A percentile compares a stretch with the other conserved stretches of the same genome.
Evolutionary conservation across 2,113 vertebrate species (phyloP).

Genomic region (Bubo scandiacus): DNA sequence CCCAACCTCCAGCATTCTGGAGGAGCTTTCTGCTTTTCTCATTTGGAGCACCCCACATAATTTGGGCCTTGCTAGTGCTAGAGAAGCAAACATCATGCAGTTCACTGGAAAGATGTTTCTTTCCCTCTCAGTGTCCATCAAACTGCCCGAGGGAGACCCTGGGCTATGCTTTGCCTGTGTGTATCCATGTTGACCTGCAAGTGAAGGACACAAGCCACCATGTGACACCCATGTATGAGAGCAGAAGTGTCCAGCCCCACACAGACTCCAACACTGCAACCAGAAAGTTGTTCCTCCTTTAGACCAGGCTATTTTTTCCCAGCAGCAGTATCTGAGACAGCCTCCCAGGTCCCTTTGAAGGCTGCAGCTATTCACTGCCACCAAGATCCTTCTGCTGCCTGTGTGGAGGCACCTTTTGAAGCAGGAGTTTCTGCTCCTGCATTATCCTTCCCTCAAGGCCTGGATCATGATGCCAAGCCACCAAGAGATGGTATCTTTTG

Average conservation of each 20-base stretch:
- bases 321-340: background rate
- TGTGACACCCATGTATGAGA: background rate
- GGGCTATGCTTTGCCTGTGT: background rate
- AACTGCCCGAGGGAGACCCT: background rate
- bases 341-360: background rate
- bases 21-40: background rate
- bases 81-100: accelerated
- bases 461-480: background rate
- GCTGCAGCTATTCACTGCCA: background rate
- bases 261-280: background rate
- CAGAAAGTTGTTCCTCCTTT: background rate
- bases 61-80: background rate
- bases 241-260: background rate
- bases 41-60: background rate
- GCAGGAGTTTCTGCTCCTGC: background rate
- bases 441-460: background rate
- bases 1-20: background rate
- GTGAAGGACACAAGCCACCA: background rate
- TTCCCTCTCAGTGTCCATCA: background rate
- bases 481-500: background rate
- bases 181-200: background rate
- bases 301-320: background rate
- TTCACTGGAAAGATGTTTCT: background rate
- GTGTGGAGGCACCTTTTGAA: background rate
- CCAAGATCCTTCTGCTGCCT: background rate